Conservation (phyloP, 2,797 vertebrate species). For the Rhincodon typus region DNA sequence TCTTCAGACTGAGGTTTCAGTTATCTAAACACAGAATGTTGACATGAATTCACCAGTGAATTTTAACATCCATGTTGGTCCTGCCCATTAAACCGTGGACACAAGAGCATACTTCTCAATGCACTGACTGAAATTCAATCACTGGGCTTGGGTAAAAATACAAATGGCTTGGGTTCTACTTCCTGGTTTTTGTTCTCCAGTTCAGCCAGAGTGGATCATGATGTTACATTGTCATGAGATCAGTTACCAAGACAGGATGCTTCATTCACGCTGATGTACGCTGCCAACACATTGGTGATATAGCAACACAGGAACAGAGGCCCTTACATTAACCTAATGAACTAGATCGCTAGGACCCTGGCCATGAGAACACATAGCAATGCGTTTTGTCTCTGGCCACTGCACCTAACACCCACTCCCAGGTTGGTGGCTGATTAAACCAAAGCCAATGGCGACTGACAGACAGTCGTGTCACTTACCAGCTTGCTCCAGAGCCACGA, state of each 20-base stretch:
- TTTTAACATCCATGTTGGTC: not conserved
- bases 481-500: conserved; percentile 88
- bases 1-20: too few species aligned
- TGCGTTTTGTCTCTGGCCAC: too few species aligned
- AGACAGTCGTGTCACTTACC: conserved; percentile 57
- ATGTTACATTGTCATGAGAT: not conserved
- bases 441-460: too few species aligned
- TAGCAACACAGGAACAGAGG: not conserved
- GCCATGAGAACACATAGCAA: too few species aligned
- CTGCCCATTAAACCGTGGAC: not conserved
- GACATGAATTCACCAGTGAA: too few species aligned
- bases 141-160: not conserved
- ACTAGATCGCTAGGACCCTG: too few species aligned
- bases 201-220: not conserved
- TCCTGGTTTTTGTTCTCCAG: not conserved
- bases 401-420: too few species aligned
- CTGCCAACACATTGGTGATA: not conserved
- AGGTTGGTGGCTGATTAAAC: too few species aligned
- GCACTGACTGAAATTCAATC: not conserved
- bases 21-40: too few species aligned
- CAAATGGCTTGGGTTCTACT: not conserved
- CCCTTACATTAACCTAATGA: too few species aligned
- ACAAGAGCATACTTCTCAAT: not conserved
- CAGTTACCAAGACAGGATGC: not conserved
- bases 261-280: not conserved